Percentiles rank a stretch among this genome's conserved stretches.
These are phyloP conservation scores for Acanthococcus lagerstroemiae DNA, from an alignment of 2,888 invertebrate genomes.

Conservation along the genomic window DNA sequence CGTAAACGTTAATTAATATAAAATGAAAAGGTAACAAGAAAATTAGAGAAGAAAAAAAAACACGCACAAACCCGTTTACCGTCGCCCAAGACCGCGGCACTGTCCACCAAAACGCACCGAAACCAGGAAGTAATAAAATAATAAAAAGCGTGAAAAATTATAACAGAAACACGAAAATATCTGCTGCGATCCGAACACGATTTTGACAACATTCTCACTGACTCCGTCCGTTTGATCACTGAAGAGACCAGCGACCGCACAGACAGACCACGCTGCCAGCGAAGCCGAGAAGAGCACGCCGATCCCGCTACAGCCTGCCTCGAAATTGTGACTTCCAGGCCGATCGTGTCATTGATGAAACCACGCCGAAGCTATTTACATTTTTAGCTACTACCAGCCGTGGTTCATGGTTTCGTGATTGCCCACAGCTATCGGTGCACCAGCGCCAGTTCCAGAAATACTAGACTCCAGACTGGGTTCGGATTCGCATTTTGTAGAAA, in stretches of 20 bases:
- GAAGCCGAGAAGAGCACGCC: conserved; percentile 1
- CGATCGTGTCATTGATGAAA: neutral
- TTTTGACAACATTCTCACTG: conserved; percentile 19
- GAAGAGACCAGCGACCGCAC: conserved; percentile 7
- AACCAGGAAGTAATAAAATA: conserved; percentile 23
- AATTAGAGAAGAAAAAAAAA: conserved; percentile 1
- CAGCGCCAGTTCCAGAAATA: no score
- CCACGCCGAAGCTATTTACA: no score
- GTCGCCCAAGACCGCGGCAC: neutral
- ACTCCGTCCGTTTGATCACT: conserved; percentile 4
- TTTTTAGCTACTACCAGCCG: no score
- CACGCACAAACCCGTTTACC: conserved; percentile 24
- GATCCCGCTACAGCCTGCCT: neutral
- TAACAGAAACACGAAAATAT: neutral
- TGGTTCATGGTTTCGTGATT: no score
- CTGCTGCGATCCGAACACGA: conserved; percentile 10
- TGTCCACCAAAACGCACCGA: conserved; percentile 9
- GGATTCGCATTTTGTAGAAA: no score
- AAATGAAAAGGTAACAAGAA: conserved; percentile 1
- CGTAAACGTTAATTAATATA: no score
- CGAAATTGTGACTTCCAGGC: neutral
- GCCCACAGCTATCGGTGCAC: no score
- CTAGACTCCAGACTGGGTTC: no score
- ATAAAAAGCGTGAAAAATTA: conserved; percentile 20
- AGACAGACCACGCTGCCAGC: neutral